A percentile compares a stretch with the other conserved stretches of the same genome.
Evolutionary conservation across 2,113 vertebrate genomes (phyloP).

Genomic region (Oplegnathus fasciatus): DNA sequence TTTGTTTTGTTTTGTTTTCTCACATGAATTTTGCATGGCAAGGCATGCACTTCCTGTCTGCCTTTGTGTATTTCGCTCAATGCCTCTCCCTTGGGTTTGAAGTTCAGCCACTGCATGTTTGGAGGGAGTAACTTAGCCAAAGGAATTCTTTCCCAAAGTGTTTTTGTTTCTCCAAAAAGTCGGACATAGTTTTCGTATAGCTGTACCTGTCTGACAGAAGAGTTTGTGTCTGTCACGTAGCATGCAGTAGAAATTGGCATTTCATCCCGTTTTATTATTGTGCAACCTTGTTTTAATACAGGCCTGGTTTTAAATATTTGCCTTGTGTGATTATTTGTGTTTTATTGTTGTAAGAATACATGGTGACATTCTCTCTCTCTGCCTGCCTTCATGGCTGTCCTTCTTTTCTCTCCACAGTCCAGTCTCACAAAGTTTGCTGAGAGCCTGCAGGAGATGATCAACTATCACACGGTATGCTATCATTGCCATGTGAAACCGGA

Average conservation of each 20-base stretch:
- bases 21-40: conserved; percentile 39
- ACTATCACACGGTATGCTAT: conserved; percentile 94
- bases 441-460: conserved; percentile 97
- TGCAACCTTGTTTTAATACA: background rate
- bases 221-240: background rate
- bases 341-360: background rate
- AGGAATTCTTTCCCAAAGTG: conserved; percentile 49
- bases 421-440: conserved; percentile 96
- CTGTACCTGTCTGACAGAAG: conserved; percentile 4
- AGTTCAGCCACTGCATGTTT: conserved; percentile 46
- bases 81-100: conserved; percentile 49
- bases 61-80: conserved; percentile 53
- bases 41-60: conserved; percentile 52
- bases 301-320: background rate
- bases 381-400: conserved; percentile 9
- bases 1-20: conserved; percentile 54
- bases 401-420: conserved; percentile 82
- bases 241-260: background rate
- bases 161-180: conserved; percentile 35
- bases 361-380: background rate
- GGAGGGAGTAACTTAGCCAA: conserved; percentile 39
- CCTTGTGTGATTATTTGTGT: background rate
- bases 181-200: conserved; percentile 3
- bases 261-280: conserved; percentile 6
- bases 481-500: conserved; percentile 62